Evolutionary conservation across 2,888 invertebrate species (phyloP).

Genomic region (Kuschelorhynchus macadamiae): DNA sequence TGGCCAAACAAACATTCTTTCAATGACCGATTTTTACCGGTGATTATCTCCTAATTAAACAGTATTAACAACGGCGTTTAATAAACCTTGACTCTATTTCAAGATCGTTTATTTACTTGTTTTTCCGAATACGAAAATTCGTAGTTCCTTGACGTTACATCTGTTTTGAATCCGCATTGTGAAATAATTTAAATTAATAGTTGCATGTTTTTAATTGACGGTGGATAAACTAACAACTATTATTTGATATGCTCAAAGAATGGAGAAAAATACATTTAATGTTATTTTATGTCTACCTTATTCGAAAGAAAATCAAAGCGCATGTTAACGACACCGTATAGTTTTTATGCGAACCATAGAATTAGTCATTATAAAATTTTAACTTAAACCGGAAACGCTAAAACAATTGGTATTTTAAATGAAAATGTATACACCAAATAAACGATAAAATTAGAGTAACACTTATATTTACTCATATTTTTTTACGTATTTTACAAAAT

Average conservation of each 20-base stretch:
- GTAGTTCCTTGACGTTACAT: slow-evolving; percentile 23
- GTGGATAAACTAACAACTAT: slow-evolving; percentile 8
- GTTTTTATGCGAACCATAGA: too few relatives aligned
- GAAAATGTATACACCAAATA: too few relatives aligned
- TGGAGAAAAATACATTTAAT: slow-evolving; percentile 3
- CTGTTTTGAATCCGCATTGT: slow-evolving; percentile 17
- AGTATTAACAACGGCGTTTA: not conserved
- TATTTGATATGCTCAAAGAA: slow-evolving; percentile 1
- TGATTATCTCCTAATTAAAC: slow-evolving; percentile 28
- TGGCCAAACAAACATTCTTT: slow-evolving; percentile 18
- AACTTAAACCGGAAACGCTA: too few relatives aligned
- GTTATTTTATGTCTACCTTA: too few relatives aligned
- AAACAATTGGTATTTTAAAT: too few relatives aligned
- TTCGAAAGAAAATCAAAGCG: too few relatives aligned
- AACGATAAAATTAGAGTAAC: too few relatives aligned
- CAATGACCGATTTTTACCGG: slow-evolving; percentile 39
- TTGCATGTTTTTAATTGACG: slow-evolving; percentile 6
- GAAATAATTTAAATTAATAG: slow-evolving; percentile 18
- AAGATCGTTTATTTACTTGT: slow-evolving; percentile 2
- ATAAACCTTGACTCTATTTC: slow-evolving; percentile 28
- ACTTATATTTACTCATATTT: too few relatives aligned
- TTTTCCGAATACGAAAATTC: slow-evolving; percentile 28
- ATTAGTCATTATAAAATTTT: too few relatives aligned
- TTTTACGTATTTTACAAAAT: too few relatives aligned
- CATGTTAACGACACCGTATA: too few relatives aligned